Percentiles rank a stretch among this genome's conserved stretches.
Conservation (phyloP, 2,113 vertebrate genomes). For the Ceuthmochares aereus region DNA sequence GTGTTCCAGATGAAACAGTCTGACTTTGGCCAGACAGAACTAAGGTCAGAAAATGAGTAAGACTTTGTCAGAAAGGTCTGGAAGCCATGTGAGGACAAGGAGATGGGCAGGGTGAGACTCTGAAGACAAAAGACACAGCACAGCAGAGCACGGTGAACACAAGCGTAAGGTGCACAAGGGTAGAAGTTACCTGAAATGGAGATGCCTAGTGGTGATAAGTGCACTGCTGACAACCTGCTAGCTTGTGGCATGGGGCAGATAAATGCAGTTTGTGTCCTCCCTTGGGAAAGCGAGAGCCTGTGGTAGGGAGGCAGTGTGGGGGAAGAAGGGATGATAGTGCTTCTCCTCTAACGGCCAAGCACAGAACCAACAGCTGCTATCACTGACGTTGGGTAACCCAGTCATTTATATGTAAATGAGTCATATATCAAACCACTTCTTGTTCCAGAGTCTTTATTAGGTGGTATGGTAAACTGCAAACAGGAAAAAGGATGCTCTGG, state of each 20-base stretch:
- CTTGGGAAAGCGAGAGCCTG: not conserved
- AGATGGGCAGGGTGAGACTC: fast-evolving
- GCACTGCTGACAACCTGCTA: not conserved
- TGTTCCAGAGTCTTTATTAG: not conserved
- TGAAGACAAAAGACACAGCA: fast-evolving
- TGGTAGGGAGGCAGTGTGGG: not conserved
- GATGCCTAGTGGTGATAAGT: not conserved
- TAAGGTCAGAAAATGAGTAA: not conserved
- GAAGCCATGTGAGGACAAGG: not conserved
- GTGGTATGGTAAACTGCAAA: not conserved
- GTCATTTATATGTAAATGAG: not conserved
- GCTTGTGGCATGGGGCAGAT: not conserved
- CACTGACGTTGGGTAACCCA: not conserved
- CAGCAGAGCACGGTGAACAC: not conserved
- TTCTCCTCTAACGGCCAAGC: not conserved
- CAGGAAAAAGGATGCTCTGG: not conserved
- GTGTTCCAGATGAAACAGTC: not conserved
- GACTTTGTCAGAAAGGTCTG: not conserved
- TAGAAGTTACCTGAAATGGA: not conserved
- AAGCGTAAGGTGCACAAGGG: not conserved
- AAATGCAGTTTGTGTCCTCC: not conserved
- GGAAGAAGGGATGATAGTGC: not conserved
- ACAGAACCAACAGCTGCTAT: not conserved
- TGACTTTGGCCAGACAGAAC: not conserved
- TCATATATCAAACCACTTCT: not conserved